phyloP scores from a whole-genome alignment of 2,888 invertebrate species.

The Eustalomyia histrio region DNA sequence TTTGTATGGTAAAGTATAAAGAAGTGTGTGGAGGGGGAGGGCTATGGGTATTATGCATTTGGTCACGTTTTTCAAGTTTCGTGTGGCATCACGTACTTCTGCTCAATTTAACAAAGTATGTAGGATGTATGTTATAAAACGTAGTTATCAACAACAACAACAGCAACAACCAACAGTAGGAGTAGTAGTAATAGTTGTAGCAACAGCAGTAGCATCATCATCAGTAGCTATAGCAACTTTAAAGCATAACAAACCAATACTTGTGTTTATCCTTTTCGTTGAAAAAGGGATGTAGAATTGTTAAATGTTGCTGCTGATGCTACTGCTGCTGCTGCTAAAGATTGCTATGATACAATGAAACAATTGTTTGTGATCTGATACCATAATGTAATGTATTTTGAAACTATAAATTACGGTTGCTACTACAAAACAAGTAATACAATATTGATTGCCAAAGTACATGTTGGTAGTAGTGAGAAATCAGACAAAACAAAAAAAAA shows the following conservation, averaged over 20 bases:
- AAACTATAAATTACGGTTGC: conserved; percentile 54
- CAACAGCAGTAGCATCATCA: not conserved
- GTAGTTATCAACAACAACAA: conserved; percentile 45
- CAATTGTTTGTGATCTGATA: conserved; percentile 6
- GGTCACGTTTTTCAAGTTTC: conserved; percentile 67
- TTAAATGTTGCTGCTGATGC: not conserved
- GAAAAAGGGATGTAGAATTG: not conserved
- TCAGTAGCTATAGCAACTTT: not conserved
- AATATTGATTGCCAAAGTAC: conserved; percentile 42
- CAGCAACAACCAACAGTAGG: too few relatives aligned
- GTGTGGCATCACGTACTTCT: conserved; percentile 68
- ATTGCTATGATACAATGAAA: conserved; percentile 8
- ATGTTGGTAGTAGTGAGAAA: conserved; percentile 13
- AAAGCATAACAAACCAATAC: not conserved
- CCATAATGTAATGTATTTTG: conserved; percentile 35
- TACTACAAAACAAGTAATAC: conserved; percentile 34
- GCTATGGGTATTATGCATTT: conserved; percentile 48
- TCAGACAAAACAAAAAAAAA: not conserved
- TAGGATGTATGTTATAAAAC: conserved; percentile 50
- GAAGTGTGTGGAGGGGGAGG: not conserved
- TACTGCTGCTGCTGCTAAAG: not conserved
- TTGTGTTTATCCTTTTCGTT: not conserved
- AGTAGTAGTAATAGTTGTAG: conserved; percentile 14
- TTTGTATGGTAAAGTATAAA: not conserved
- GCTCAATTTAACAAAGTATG: conserved; percentile 67